phyloP scores from a whole-genome alignment of 2,888 invertebrate genomes.

The Rhagophthalmus giganteus region DNA sequence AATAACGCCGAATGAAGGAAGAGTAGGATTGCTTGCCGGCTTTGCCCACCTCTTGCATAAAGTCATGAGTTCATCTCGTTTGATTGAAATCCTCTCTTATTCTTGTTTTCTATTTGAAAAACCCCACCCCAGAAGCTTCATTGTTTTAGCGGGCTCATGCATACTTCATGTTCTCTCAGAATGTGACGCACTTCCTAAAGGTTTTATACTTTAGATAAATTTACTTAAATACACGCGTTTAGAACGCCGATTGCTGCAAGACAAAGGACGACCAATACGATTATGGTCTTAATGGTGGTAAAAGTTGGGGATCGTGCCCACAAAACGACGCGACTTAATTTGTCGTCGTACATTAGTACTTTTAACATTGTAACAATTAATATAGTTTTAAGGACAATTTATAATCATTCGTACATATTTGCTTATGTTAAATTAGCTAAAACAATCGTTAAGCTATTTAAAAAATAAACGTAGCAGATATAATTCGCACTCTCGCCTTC shows the following conservation, averaged over 20 bases:
- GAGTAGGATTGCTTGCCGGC: conserved; percentile 42
- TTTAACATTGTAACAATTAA: too few species aligned
- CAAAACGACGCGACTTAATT: background rate
- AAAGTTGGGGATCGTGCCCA: too few species aligned
- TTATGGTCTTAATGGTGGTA: too few species aligned
- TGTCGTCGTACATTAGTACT: background rate
- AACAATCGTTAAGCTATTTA: too few species aligned
- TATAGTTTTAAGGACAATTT: too few species aligned
- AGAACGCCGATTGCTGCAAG: background rate
- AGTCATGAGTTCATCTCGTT: conserved; percentile 59
- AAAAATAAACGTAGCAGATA: too few species aligned
- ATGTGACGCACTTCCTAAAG: conserved; percentile 28
- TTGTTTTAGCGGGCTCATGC: conserved; percentile 57
- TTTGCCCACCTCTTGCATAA: conserved; percentile 56
- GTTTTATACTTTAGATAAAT: conserved; percentile 28
- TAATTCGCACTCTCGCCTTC: too few species aligned
- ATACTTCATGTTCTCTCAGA: conserved; percentile 52
- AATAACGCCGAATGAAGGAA: conserved; percentile 39
- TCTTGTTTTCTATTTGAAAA: conserved; percentile 55
- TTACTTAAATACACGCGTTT: conserved; percentile 17
- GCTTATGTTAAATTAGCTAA: too few species aligned
- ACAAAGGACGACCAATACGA: too few species aligned
- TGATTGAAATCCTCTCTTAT: conserved; percentile 59
- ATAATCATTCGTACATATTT: too few species aligned
- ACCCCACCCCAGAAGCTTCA: conserved; percentile 54